Base-by-base conservation (phyloP, 2,888 invertebrate species). In the Tipula unca region DNA sequence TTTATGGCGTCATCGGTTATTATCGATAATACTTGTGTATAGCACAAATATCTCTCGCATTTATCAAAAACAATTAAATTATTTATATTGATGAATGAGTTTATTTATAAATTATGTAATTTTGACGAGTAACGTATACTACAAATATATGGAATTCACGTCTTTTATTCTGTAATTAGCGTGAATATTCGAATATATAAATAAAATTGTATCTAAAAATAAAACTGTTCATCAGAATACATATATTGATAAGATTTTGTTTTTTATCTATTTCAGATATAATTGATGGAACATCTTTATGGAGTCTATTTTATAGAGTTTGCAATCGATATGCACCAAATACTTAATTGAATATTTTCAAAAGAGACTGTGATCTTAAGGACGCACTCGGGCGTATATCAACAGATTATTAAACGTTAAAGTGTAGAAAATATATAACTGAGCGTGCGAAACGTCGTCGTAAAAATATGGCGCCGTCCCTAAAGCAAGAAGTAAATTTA, bases 401-500 rank as follows among this genome's bases (percentile, higher is more conserved):
- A 42, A 14, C 14, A 42, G 13, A 14, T 42, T 42, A 42, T 1
- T 35, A 35, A 36, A 32, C 32, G 32, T 32, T 2, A 5, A 3
- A 32, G 32, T 13, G 5, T 54, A 17, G 17, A 54, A 42, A 42
- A 42, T 14, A 14, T 0, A 3, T 14, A 42, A 42, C 14, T 42
- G 14, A 42, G 3, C 42, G 42, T 10, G 42, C 14, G 14, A 1
- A n/a, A 42, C 42, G 42, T 8, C 42, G 14, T 42, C 48, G 4
- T 82, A 82, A 25, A 6, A 85, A 35, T 17, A 87, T 89, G 86
- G 89, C 89, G 86, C 88, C 90, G 86, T 89, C 94, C 87, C 90
- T 94, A 89, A 92, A 93, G 90, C 94, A 94, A 90, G 93, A 94
- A 89, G 94, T 94, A 89, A 94, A 94, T 90, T 90, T 94, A 89